These are phyloP conservation scores for Elysia chlorotica DNA, from an alignment of 1,140 invertebrate species.

Conservation along the genomic window DNA sequence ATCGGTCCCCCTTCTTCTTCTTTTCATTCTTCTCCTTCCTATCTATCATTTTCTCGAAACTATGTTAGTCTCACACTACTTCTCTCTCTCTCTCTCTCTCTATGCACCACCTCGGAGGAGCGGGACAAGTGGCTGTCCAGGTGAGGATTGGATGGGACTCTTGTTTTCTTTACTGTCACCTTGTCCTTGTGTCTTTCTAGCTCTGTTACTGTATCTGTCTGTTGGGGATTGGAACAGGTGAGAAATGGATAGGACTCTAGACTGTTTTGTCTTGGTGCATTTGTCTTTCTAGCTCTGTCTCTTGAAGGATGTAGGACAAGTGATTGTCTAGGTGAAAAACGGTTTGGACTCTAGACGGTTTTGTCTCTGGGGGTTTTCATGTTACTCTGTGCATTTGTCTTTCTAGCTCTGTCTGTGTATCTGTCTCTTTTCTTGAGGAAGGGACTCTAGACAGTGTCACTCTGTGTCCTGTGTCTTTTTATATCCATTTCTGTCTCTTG, in stretches of 20 bases:
- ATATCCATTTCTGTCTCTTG: constrained; percentile 86
- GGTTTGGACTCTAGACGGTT: too few relatives aligned
- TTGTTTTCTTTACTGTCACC: too few relatives aligned
- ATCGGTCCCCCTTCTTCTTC: not conserved
- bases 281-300: constrained; percentile 61
- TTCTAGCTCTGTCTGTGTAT: constrained; percentile 56
- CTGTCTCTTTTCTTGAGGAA: not conserved
- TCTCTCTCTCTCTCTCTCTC: not conserved
- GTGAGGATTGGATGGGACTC: too few relatives aligned
- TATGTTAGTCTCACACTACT: not conserved
- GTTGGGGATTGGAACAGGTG: too few relatives aligned
- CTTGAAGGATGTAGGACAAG: too few relatives aligned
- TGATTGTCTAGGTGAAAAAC: too few relatives aligned
- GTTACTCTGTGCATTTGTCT: too few relatives aligned
- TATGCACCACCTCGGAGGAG: constrained; percentile 82
- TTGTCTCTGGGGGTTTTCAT: too few relatives aligned
- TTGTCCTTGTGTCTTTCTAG: too few relatives aligned
- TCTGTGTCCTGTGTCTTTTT: constrained; percentile 90
- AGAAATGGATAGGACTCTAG: too few relatives aligned
- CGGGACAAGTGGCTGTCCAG: constrained; percentile 88
- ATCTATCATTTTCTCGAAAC: not conserved
- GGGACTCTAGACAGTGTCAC: constrained; percentile 69
- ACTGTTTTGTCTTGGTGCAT: too few relatives aligned
- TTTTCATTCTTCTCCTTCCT: not conserved
- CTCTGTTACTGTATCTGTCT: too few relatives aligned